Percentiles rank a stretch among this genome's conserved stretches.
These are phyloP conservation scores for Pongo pygmaeus DNA, from an alignment of 2,113 vertebrate genomes.

Conservation along the genomic window DNA sequence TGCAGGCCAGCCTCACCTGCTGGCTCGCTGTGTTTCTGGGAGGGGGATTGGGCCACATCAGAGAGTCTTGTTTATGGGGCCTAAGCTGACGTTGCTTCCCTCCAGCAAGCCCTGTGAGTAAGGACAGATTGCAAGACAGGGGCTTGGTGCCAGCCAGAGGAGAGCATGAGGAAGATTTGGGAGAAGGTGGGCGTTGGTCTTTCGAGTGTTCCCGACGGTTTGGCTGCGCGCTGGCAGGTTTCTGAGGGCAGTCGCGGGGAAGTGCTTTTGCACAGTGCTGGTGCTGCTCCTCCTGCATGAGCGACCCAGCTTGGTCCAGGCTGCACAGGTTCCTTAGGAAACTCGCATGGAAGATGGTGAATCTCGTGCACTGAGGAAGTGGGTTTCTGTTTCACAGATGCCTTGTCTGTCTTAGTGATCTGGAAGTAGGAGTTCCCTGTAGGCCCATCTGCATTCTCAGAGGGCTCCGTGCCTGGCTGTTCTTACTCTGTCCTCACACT, in stretches of 20 bases:
- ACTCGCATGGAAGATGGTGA: neutral
- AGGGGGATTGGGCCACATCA: too few relatives aligned
- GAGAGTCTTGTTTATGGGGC: neutral
- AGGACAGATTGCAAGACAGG: neutral
- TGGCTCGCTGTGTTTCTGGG: fast-evolving
- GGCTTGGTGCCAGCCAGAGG: neutral
- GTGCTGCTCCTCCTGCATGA: fast-evolving
- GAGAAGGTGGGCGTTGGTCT: fast-evolving
- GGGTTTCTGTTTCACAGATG: neutral
- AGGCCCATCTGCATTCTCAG: neutral
- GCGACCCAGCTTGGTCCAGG: neutral
- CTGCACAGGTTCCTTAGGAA: neutral
- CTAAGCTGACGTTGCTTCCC: neutral
- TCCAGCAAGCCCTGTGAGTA: neutral
- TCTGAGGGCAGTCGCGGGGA: fast-evolving
- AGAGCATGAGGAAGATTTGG: fast-evolving
- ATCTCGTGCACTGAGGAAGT: neutral
- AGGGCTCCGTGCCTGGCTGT: neutral
- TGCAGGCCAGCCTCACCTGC: too few relatives aligned
- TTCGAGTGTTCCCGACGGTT: neutral
- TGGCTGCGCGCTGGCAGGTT: neutral
- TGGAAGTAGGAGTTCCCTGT: neutral
- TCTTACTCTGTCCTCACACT: neutral
- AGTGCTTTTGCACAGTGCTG: fast-evolving
- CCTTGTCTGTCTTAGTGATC: neutral